Percentiles rank a stretch among this genome's conserved stretches.
These are phyloP conservation scores for Porites cylindrica DNA, from an alignment of 92 coral and sea anemone genomes.

Conservation along the genomic window DNA sequence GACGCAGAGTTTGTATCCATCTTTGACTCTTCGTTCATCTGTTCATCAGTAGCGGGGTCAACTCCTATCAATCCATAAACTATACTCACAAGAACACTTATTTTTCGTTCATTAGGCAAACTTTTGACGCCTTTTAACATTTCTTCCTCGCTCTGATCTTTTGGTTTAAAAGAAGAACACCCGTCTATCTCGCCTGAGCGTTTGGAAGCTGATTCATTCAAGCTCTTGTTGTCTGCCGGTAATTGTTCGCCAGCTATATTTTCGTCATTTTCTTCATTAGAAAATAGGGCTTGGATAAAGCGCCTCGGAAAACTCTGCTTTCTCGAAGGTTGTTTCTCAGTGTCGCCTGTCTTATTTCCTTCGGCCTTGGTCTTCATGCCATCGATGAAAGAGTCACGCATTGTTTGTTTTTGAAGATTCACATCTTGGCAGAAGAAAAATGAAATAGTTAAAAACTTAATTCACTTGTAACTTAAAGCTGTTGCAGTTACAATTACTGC, in stretches of 20 bases:
- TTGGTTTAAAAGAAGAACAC: too few species aligned
- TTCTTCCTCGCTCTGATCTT: background rate
- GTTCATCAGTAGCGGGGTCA: background rate
- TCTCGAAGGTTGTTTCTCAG: too few species aligned
- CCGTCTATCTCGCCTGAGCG: background rate
- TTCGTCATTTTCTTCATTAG: background rate
- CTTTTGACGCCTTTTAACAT: background rate
- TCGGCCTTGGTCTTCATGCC: background rate
- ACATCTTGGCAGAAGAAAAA: background rate
- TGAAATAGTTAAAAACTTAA: background rate
- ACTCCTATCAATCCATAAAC: background rate
- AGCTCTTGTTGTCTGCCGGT: too few species aligned
- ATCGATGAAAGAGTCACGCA: background rate
- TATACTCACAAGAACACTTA: constrained; percentile 1
- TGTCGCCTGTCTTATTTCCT: too few species aligned
- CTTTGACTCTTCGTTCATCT: background rate
- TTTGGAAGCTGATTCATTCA: background rate
- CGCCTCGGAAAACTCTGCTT: background rate
- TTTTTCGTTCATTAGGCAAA: background rate
- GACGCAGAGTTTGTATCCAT: background rate
- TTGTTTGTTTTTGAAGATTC: background rate
- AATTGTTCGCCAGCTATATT: background rate
- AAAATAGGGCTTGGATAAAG: background rate
- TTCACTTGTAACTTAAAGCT: background rate
- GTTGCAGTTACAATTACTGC: background rate